phyloP scores from a whole-genome alignment of 2,888 invertebrate genomes.

The Pristionchus arcanus region DNA sequence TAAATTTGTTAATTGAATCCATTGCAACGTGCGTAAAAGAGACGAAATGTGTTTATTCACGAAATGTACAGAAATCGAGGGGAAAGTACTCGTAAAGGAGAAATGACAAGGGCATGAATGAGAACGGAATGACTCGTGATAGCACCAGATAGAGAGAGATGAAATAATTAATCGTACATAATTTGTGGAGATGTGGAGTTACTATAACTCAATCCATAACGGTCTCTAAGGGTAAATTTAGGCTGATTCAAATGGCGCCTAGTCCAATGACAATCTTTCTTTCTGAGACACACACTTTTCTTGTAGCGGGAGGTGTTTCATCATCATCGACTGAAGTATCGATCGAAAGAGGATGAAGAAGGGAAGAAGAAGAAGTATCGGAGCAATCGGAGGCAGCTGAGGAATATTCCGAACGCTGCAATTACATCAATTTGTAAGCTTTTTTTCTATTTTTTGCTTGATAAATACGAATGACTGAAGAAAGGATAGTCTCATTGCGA shows the following conservation, averaged over 20 bases:
- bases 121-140: constrained; percentile 20
- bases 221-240: background rate
- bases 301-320: background rate
- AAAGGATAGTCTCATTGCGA: background rate
- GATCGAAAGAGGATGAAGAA: constrained; percentile 28
- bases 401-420: constrained; percentile 9
- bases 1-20: background rate
- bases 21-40: background rate
- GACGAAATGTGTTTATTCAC: background rate
- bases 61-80: constrained; percentile 37
- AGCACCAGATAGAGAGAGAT: background rate
- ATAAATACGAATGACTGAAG: background rate
- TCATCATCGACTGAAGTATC: background rate
- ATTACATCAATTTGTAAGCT: background rate
- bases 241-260: background rate
- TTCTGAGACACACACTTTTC: background rate
- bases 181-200: background rate
- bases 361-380: background rate
- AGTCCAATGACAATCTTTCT: constrained; percentile 46
- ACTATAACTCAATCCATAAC: background rate
- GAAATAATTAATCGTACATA: constrained; percentile 33
- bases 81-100: background rate
- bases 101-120: background rate
- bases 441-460: background rate
- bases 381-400: background rate